phyloP scores from a whole-genome alignment of 2,888 invertebrate species.

The Tenthredo mesomela region DNA sequence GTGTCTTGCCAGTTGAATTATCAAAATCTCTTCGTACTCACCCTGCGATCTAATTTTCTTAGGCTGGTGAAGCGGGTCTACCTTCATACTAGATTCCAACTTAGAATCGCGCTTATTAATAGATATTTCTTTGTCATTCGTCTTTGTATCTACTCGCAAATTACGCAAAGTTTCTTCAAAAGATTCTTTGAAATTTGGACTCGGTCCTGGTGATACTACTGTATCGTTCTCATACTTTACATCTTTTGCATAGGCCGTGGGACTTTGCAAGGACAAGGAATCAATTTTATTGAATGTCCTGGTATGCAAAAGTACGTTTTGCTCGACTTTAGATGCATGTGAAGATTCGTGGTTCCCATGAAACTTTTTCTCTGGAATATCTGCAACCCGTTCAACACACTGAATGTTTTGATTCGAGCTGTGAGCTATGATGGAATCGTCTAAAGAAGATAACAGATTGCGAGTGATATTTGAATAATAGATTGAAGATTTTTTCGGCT shows the following conservation, averaged over 20 bases:
- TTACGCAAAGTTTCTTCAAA: not conserved
- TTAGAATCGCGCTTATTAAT: not conserved
- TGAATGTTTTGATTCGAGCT: not conserved
- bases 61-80: not conserved
- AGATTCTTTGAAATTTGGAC: not conserved
- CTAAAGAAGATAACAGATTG: constrained; percentile 36
- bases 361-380: constrained; percentile 3
- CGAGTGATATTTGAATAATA: constrained; percentile 28
- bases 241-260: not conserved
- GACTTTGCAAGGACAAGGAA: not conserved
- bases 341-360: not conserved
- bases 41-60: not conserved
- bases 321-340: not conserved
- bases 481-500: not conserved
- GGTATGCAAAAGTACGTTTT: not conserved
- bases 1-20: not conserved
- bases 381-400: not conserved
- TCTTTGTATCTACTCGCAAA: not conserved
- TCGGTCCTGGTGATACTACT: not conserved
- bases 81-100: not conserved
- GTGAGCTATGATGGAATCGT: not conserved
- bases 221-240: constrained; percentile 19
- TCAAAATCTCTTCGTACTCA: not conserved
- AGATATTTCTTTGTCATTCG: not conserved
- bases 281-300: constrained; percentile 1